Evolutionary conservation across 2,888 invertebrate species (phyloP), one percentile per base, ranked within the genome.

Genomic region (Erebia epiphron): DNA sequence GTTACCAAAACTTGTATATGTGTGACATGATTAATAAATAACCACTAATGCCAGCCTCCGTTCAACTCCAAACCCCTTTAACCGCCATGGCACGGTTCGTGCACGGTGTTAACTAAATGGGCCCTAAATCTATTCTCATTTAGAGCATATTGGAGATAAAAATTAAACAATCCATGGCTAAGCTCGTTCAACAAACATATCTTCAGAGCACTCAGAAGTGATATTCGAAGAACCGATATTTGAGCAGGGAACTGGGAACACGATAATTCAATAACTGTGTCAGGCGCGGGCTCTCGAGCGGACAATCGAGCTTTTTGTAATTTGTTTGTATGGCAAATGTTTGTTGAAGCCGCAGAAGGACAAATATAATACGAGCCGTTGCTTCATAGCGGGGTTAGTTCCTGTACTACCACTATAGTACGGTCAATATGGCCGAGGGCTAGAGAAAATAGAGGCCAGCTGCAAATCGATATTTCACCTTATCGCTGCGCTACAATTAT

Each of bases 321-420:
- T 70, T 57, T 73, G 67, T 73, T 75, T 76, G 69, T 61, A 57
- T 14, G 21, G 10, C 63, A 63, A 75, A 75, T 73, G 68, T 76
- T 70, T 65, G 70, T 18, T 1, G 21, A 60, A 11, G 58, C 50
- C 63, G 52, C 16, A n/a, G 52, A 52, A 52, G 16, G 52, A 16
- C 52, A 35, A 35, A 35, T 16, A 16, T n/a, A 16, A 16, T 60
- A 58, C 56, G 16, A 41, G 58, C 49, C 67, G 60, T 69, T 50
- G 68, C 71, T 69, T 69, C 69, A 35, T 35, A 73, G 60, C 60
- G 68, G 46, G 67, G 49, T 73, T 66, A 69, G 73, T 72, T 67
- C 49, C 16, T n/a, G 4, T 26, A 26, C 3, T 26, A 26, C 26
- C 26, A 26, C 26, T 35, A 35, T 26, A 26, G 26, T 26, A 35